Evolutionary conservation across 2,888 invertebrate species (phyloP), one percentile per base, ranked within the genome.

Genomic region (Drepanosiphum platanoidis): DNA sequence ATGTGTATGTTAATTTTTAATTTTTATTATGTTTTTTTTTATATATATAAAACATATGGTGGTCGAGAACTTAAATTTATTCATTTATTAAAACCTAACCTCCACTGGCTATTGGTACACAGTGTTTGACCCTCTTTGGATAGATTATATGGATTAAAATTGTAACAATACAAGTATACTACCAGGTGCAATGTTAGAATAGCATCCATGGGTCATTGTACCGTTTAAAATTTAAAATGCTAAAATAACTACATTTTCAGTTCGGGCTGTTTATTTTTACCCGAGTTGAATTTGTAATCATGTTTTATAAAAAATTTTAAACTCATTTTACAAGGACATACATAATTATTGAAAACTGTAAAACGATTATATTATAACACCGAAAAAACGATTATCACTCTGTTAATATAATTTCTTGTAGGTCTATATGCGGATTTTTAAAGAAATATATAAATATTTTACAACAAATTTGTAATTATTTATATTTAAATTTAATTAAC

Each of bases 111-210:
- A 36, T 77, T 61, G 36, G 32, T 66, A 66, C 22, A n/a, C 22
- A 32, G 22, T 30, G 27, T 61, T 77, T n/a, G 8, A 79, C 79
- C 66, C 58, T n/a, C 1, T 79, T 42, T 32, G 32, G 66, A 79
- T 66, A 15, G 66, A 66, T 22, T 66, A 42, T 32, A 52, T 18
- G 22, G 22, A 52, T 52, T 52, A 52, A 1, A n/a, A 39, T 32
- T 34, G 30, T 39, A 64, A 42, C 66, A 42, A 79, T 78, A 78
- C 64, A n/a, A n/a, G n/a, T n/a, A n/a, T 30, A 78, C n/a, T 13
- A 66, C 79, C 79, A 79, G 79, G 79, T 79, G 79, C 46, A 79
- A 79, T 64, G 22, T n/a, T 42, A 66, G n/a, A 66, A 79, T 79
- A 32, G 42, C 32, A 1, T 66, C 79, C 15, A 32, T 46, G 42